Base-by-base conservation (phyloP, 2,113 vertebrate genomes). In the Drymodes brunneopygia region DNA sequence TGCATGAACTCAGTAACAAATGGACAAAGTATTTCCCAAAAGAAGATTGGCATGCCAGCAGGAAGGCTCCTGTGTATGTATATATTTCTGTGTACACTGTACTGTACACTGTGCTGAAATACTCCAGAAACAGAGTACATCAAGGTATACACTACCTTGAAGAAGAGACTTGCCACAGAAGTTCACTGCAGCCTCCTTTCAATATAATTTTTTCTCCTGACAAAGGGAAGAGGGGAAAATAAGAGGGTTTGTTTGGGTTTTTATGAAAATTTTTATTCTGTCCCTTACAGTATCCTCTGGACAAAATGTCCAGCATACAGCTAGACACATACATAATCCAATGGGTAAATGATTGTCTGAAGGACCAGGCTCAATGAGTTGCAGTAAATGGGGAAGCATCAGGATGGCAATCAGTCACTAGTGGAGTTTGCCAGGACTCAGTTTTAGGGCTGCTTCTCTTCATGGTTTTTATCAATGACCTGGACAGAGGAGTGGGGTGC, bases 401-500 rank as follows among this genome's bases (percentile, higher is more conserved):
- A 65, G 44, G 10, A 18, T 65, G 17, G 6, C 3, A 1, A 27
- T 31, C n/a, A 38, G 53, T 28, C 29, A 38, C 7, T 38, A 10
- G 6, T 6, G 14, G 24, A 12, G 10, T 24, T 64, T 38, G 1
- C 7, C 31, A 40, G 48, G 27, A 4, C 56, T 74, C 56, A 29
- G 7, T 60, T 70, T 83, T 60, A 51, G 12, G 27, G n/a, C 8
- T 57, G 44, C 15, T 53, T 36, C 36, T 75, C 73, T 87, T 48
- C 18, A 23, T 19, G 25, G 2, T 11, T 79, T 79, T 45, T 33
- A 11, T 70, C 33, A 36, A 31, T 61, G 20, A 42, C 9, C 8
- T 47, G 9, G 21, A 71, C 3, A 9, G 1, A 47, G 15, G 4
- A 66, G 10, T 42, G n/a, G 36, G 33, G 9, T 1, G 0, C 27